Evolutionary conservation across 1,140 invertebrate genomes (phyloP).

Genomic region (Eulimnadia texana): DNA sequence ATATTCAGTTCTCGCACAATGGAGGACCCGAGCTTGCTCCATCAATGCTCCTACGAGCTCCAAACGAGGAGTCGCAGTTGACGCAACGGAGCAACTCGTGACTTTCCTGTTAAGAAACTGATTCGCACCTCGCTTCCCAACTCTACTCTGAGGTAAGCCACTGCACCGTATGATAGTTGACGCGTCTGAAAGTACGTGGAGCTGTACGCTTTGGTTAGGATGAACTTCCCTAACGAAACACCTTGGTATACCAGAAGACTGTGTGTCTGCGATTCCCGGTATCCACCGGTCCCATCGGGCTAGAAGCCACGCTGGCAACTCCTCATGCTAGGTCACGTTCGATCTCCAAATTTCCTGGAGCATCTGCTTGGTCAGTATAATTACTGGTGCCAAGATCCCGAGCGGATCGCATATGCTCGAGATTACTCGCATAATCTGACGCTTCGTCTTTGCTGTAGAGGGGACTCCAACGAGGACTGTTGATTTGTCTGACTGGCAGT

Average conservation of each 20-base stretch:
- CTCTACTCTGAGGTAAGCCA: constrained; percentile 22
- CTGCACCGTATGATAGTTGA: constrained; percentile 23
- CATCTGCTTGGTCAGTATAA: constrained; percentile 17
- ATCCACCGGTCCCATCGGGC: constrained; percentile 19
- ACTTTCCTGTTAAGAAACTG: constrained; percentile 24
- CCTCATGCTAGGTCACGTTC: constrained; percentile 19
- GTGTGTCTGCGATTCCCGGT: background rate
- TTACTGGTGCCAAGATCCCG: background rate
- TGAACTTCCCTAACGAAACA: background rate
- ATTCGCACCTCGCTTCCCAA: background rate
- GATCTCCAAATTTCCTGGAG: constrained; percentile 20
- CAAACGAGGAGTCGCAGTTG: constrained; percentile 7
- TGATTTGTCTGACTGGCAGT: background rate
- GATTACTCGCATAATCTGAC: constrained; percentile 23
- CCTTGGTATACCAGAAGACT: constrained; percentile 5
- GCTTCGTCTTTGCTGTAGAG: constrained; percentile 10
- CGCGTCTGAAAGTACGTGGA: constrained; percentile 26
- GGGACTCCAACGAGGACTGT: background rate
- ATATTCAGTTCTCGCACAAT: background rate
- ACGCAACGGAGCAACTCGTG: constrained; percentile 29
- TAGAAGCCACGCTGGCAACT: background rate
- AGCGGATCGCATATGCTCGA: constrained; percentile 19
- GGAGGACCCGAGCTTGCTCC: background rate
- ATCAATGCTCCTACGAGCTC: constrained; percentile 14
- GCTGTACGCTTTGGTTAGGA: constrained; percentile 6